These are phyloP conservation scores for Lithosia quadra DNA, from an alignment of 2,888 invertebrate genomes.

Conservation along the genomic window DNA sequence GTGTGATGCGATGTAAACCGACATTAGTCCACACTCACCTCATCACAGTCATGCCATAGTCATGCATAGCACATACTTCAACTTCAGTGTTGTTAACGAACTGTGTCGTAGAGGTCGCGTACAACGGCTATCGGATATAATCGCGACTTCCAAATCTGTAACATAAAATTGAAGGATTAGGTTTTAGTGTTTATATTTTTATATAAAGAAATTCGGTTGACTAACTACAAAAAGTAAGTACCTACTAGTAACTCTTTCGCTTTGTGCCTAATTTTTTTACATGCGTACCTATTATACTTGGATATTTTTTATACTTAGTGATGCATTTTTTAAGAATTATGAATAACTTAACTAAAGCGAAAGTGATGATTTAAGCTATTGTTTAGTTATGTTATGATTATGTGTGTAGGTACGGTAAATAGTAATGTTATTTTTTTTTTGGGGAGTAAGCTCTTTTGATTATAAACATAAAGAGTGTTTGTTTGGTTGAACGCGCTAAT, in stretches of 20 bases:
- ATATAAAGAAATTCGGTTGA: constrained; percentile 1
- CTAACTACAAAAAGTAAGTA: neutral
- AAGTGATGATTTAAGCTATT: neutral
- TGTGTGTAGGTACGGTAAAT: neutral
- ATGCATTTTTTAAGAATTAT: constrained; percentile 1
- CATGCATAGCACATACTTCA: no score
- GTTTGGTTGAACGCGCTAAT: neutral
- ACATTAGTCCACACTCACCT: constrained; percentile 13
- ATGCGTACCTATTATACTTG: neutral
- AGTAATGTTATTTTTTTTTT: neutral
- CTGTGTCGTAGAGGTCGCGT: constrained; percentile 43
- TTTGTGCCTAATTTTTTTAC: neutral
- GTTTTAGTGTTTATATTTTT: neutral
- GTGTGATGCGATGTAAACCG: constrained; percentile 23
- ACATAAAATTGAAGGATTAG: constrained; percentile 11
- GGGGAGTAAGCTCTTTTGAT: neutral
- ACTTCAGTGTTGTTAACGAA: constrained; percentile 45
- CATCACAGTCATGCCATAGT: neutral
- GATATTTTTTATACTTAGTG: neutral
- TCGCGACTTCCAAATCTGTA: constrained; percentile 31
- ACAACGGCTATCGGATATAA: constrained; percentile 12
- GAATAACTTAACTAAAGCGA: neutral
- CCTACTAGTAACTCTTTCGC: no score
- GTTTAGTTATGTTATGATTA: constrained; percentile 1
- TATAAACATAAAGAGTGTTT: neutral